These are phyloP conservation scores for Danio choprae DNA, from an alignment of 2,797 vertebrate species.

Conservation along the genomic window DNA sequence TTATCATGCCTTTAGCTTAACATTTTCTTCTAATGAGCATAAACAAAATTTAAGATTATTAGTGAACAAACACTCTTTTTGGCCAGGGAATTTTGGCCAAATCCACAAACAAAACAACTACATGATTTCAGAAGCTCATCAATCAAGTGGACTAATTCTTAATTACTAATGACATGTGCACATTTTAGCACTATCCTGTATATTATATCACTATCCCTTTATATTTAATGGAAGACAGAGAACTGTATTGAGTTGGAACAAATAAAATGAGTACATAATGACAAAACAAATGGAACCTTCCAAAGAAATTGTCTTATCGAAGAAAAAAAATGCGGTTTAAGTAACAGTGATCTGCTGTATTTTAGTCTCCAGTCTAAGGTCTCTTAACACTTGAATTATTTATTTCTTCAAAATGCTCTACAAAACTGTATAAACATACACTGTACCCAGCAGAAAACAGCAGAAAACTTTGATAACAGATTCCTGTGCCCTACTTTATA, in stretches of 20 bases:
- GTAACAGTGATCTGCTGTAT: neutral
- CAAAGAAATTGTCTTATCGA: neutral
- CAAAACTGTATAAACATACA: neutral
- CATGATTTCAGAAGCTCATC: neutral
- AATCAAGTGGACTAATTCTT: neutral
- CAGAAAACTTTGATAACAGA: neutral
- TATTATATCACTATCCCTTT: no score
- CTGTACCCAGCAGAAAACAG: neutral
- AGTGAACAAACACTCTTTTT: neutral
- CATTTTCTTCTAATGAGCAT: neutral
- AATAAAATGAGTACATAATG: neutral
- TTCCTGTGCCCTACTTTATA: neutral
- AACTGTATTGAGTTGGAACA: neutral
- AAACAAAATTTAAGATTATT: neutral
- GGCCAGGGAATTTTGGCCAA: no score
- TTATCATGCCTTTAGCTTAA: no score
- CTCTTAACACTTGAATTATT: neutral
- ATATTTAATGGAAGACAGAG: neutral
- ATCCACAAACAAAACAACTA: neutral
- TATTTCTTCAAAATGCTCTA: neutral
- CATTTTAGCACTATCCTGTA: no score
- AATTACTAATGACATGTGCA: no score
- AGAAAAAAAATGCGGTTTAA: neutral
- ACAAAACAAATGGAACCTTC: neutral
- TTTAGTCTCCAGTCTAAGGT: neutral